phyloP scores from a whole-genome alignment of 2,797 vertebrate species.

The Anguilla pacifica region DNA sequence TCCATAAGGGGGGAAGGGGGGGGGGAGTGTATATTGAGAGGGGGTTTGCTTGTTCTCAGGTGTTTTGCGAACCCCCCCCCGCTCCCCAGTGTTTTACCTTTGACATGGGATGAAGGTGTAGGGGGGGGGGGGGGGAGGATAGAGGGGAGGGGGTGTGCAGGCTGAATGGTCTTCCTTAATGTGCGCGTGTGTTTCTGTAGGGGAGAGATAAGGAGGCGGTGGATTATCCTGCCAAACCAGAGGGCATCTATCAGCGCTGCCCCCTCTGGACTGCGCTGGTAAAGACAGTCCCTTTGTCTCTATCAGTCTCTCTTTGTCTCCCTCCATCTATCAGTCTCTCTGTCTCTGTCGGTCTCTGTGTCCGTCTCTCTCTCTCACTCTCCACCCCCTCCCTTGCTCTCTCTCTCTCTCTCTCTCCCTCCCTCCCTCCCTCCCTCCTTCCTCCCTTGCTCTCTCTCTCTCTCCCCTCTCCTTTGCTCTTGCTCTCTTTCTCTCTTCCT shows the following conservation, averaged over 20 bases:
- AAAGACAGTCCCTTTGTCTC: constrained; percentile 49
- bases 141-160: constrained; percentile 46
- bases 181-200: constrained; percentile 50
- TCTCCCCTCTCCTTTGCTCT: constrained; percentile 50
- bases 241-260: constrained; percentile 53
- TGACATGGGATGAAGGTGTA: constrained; percentile 40
- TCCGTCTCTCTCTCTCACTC: constrained; percentile 5
- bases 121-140: constrained; percentile 38
- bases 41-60: constrained; percentile 45
- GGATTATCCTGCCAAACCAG: constrained; percentile 58
- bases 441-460: constrained; percentile 34
- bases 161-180: constrained; percentile 48
- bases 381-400: constrained; percentile 34
- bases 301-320: constrained; percentile 33
- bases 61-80: constrained; percentile 30
- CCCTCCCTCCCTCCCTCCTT: constrained; percentile 19
- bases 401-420: constrained; percentile 35
- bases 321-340: constrained; percentile 37
- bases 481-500: constrained; percentile 36
- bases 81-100: not conserved
- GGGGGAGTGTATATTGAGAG: constrained; percentile 13
- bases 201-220: constrained; percentile 55
- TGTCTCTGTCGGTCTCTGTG: constrained; percentile 38
- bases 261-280: constrained; percentile 57
- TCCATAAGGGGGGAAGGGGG: constrained; percentile 23